Evolutionary conservation across 2,888 invertebrate species (phyloP), one percentile per base, ranked within the genome.

Genomic region (Phragmatobia fuliginosa): DNA sequence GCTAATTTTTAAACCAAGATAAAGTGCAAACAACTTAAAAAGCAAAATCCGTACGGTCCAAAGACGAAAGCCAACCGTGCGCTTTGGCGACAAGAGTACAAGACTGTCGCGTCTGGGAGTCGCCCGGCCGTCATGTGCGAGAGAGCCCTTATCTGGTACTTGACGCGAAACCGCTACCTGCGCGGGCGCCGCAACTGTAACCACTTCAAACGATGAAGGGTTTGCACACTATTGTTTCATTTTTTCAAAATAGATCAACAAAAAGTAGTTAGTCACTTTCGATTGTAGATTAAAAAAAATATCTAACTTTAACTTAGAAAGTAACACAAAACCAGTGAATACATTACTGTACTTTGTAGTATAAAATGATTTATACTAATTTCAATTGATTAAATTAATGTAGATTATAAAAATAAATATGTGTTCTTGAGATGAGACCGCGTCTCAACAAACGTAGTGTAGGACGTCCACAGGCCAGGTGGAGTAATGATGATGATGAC

Each of bases 121-220:
- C 70, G 79, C 82, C 80, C 62, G 83, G 81, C 83, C 78, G 77
- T 74, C 73, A 77, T 74, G 74, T 79, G 76, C 72, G 76, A 76
- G 81, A 78, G 81, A 75, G 78, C 79, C 74, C 84, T 91, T 90
- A 89, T 91, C 88, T 87, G 70, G 83, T 84, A 91, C 90, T 92
- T 90, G 90, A 89, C 85, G 85, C 85, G 84, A 87, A 87, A 87
- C 83, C 90, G 90, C 88, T 92, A 92, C 81, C 81, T 82, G 92
- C 88, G 82, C 84, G 70, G 85, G 84, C 89, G 87, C 87, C 87
- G 82, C 81, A 81, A 80, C 71, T 79, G 71, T 72, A 83, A 73
- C 86, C 89, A 90, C 91, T 91, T 87, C 85, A 90, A 80, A 82
- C 85, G 80, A 77, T 89, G 89, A 89, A 89, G 91, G 91, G 89